phyloP scores from a whole-genome alignment of 2,797 vertebrate species.

The Myioborus miniatus region DNA sequence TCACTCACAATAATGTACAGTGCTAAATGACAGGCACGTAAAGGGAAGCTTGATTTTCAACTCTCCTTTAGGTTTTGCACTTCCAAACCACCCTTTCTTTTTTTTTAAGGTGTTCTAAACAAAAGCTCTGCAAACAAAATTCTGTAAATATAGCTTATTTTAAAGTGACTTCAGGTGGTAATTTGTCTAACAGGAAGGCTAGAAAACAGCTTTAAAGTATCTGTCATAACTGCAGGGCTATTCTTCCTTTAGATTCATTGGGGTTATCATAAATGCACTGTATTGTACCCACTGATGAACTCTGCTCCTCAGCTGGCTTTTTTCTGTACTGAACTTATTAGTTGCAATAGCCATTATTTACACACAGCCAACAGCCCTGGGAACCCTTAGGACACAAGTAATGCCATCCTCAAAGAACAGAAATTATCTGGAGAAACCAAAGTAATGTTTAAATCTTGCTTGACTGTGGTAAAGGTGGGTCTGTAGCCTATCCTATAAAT shows the following conservation, averaged over 20 bases:
- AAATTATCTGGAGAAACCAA: not conserved
- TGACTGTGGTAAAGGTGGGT: not conserved
- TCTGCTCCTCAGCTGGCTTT: not conserved
- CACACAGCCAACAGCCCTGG: not conserved
- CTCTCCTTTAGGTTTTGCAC: not conserved
- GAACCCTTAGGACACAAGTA: not conserved
- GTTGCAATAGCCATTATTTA: not conserved
- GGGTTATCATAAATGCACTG: not conserved
- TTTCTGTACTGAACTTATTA: not conserved
- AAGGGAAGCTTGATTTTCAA: not conserved
- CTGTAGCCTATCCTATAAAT: not conserved
- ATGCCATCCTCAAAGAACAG: not conserved
- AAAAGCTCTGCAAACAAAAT: not conserved
- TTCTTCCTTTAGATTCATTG: not conserved
- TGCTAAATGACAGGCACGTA: not conserved
- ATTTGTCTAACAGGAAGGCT: not conserved
- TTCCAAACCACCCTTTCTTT: not conserved
- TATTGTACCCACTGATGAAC: not conserved
- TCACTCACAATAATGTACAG: fast-evolving
- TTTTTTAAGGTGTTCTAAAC: not conserved
- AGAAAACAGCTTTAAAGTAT: not conserved
- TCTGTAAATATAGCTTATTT: not conserved
- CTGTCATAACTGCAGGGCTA: not conserved
- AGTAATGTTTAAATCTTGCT: not conserved
- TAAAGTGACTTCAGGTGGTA: not conserved